phyloP scores from a whole-genome alignment of 1,140 invertebrate species.

The Formica exsecta region DNA sequence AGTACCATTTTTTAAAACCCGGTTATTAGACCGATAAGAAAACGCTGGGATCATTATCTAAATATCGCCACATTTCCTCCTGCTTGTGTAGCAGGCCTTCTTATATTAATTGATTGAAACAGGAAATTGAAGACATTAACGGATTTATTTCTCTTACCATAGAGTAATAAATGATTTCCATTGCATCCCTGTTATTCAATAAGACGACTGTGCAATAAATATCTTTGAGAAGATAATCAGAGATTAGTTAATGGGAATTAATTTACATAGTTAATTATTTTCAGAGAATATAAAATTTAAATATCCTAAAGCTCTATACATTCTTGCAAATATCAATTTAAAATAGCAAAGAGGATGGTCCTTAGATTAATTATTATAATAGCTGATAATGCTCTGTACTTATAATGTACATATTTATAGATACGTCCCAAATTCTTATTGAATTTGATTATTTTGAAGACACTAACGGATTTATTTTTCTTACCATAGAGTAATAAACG shows the following conservation, averaged over 20 bases:
- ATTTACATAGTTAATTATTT: conserved; percentile 13
- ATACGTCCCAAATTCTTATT: too few relatives aligned
- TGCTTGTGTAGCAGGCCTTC: conserved; percentile 26
- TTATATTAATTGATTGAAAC: conserved; percentile 41
- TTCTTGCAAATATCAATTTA: too few relatives aligned
- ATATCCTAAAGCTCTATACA: too few relatives aligned
- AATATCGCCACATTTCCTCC: conserved; percentile 19
- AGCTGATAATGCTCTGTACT: background rate
- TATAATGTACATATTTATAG: too few relatives aligned
- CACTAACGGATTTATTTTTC: conserved; percentile 23
- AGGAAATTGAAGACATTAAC: conserved; percentile 55
- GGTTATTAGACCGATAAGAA: conserved; percentile 41
- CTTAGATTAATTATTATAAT: background rate
- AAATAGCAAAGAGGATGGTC: background rate
- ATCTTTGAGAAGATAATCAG: conserved; percentile 22
- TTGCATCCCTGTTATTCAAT: conserved; percentile 33
- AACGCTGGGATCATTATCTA: conserved; percentile 48
- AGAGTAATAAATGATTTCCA: conserved; percentile 9
- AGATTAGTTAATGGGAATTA: conserved; percentile 36
- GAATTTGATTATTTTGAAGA: too few relatives aligned
- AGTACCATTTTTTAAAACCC: conserved; percentile 17
- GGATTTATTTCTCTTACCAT: conserved; percentile 41
- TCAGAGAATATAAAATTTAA: background rate
- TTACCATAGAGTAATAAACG: conserved; percentile 16
- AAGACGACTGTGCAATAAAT: conserved; percentile 43